Base-by-base conservation (phyloP, 2,113 vertebrate genomes). In the Maccullochella peelii region DNA sequence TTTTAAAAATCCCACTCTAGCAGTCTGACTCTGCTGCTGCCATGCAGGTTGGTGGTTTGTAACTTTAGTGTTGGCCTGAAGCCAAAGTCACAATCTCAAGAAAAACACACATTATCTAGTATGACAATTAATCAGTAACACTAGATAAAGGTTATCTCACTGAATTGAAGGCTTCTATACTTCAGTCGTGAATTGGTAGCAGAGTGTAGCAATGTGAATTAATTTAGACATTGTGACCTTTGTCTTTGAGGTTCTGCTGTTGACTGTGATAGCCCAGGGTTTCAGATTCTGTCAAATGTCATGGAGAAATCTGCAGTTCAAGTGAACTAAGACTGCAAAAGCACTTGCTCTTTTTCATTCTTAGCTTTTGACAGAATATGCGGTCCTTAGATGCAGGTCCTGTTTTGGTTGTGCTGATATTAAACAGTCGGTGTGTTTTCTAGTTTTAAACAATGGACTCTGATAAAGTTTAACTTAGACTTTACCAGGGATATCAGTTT, bases 241-340 rank as follows among this genome's bases (percentile, higher is more conserved):
- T 78, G 18, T 72, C 61, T 85, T 57, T 55, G 66, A 71, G 38
- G 21, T 72, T 71, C 62, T 72, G 15, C 40, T 73, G 76, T 47
- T 73, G 42, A 71, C 59, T 72, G n/a, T 20, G 47, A 77, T 27
- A 40, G 20, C n/a, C 30, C 42, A 27, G 14, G 15, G 62, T 84
- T 30, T 38, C 57, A 33, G 42, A 74, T 52, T 80, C 63, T 36
- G 36, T 68, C 55, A 85, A 80, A 80, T 77, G 65, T 83, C 67
- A 73, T 6, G 8, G 15, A 50, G 5, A 71, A 65, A 49, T 71
- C 59, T 27, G 50, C 66, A 65, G 66, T 72, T 72, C 18, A 73
- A 67, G 52, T 6, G 33, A 77, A 71, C 40, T 61, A 21, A 33
- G 27, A 5, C 72, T 47, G 20, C 18, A 50, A 66, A 75, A 47